Evolutionary conservation across 2,888 invertebrate species (phyloP), one percentile per base, ranked within the genome.

Genomic region (Phragmatobia fuliginosa): DNA sequence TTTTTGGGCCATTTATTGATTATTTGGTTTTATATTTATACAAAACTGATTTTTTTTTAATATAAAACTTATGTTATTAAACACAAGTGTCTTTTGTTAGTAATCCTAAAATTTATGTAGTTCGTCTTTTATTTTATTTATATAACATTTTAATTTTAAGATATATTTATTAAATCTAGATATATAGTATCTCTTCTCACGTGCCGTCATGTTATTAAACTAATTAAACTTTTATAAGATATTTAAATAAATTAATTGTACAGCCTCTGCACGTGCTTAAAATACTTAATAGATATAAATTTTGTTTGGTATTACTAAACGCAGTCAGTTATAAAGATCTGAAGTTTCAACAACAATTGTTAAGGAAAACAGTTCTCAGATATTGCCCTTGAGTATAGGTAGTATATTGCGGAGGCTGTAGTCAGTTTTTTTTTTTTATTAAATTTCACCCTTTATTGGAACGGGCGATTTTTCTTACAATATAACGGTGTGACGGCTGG

Each of bases 11-110:
- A 14, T 62, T 69, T 71, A 74, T 68, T 72, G 66, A 38, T 49
- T 8, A n/a, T 25, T 52, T 10, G 68, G 75, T 81, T 81, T 77
- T 82, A 81, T 16, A 79, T 70, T 79, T 56, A 66, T 73, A 70
- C 18, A 80, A 71, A 81, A 66, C 28, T 21, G 18, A 21, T 31
- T 21, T 31, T n/a, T n/a, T n/a, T n/a, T n/a, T n/a, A n/a, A n/a
- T n/a, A n/a, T 49, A 49, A n/a, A 31, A 32, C n/a, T 45, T 70
- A 38, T 62, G 58, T 66, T 66, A 66, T 66, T 66, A 62, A 69
- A 60, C 38, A 16, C 49, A 25, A 38, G 16, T 7, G 5, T 38
- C 8, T 62, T 68, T 69, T 25, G 69, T 65, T 69, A n/a, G 49
- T 68, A 64, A 64, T 61, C 36, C 2, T 60, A 60, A 49, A 56